These are phyloP conservation scores for Pteropus rufus DNA, from an alignment of 2,797 vertebrate genomes.

Conservation along the genomic window DNA sequence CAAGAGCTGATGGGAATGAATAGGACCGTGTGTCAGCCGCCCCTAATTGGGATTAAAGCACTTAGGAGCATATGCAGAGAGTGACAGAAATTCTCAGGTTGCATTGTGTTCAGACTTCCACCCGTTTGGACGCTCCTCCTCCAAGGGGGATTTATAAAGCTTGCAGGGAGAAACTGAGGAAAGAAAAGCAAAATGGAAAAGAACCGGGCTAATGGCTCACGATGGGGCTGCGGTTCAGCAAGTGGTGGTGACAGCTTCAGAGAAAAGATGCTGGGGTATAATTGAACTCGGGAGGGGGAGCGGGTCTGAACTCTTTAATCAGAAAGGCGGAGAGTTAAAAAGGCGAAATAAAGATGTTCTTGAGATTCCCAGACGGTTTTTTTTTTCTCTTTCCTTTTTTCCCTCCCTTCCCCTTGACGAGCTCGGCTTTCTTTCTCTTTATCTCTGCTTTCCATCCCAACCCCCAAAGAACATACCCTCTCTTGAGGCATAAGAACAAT, in stretches of 20 bases:
- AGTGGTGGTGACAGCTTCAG: constrained; percentile 58
- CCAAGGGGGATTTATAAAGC: constrained; percentile 78
- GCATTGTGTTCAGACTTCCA: constrained; percentile 90
- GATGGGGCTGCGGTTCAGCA: constrained; percentile 59
- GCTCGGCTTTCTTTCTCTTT: constrained; percentile 37
- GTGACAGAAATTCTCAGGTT: constrained; percentile 95
- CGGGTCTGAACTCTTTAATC: constrained; percentile 53
- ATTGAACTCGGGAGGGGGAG: constrained; percentile 55
- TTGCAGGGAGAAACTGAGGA: constrained; percentile 78
- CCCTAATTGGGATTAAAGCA: constrained; percentile 99
- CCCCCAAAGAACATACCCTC: not conserved
- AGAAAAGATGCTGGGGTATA: constrained; percentile 62
- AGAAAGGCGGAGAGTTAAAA: constrained; percentile 73
- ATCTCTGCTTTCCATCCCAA: not conserved
- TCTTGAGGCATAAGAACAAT: not conserved
- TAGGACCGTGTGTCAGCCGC: constrained; percentile 98
- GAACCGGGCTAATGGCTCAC: constrained; percentile 63
- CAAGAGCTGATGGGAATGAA: constrained; percentile 92
- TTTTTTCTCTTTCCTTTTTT: not conserved
- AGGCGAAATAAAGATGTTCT: constrained; percentile 76
- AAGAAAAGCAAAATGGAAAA: constrained; percentile 78
- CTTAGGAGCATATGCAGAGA: constrained; percentile 95
- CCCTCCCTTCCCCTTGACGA: not conserved
- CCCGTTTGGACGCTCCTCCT: constrained; percentile 84
- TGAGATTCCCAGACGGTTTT: constrained; percentile 64